Conservation (phyloP, 2,888 invertebrate species). For the Drosophila yooni region DNA sequence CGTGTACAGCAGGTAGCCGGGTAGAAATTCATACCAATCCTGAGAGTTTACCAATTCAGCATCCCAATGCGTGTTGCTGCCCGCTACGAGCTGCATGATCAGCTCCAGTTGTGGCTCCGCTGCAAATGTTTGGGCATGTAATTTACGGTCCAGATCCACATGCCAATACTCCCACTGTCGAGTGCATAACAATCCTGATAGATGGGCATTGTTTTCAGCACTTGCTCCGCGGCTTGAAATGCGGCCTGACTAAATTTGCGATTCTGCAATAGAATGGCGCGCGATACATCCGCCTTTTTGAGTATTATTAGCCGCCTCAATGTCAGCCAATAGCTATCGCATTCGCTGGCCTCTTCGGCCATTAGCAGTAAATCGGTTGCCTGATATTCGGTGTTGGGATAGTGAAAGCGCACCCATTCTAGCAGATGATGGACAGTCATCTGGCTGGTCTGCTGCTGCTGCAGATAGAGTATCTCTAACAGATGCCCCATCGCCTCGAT, state of each 20-base stretch:
- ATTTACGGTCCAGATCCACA: conserved; percentile 91
- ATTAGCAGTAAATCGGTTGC: conserved; percentile 89
- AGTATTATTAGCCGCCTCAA: conserved; percentile 84
- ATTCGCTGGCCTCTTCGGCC: conserved; percentile 87
- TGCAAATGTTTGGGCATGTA: conserved; percentile 89
- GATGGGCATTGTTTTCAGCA: conserved; percentile 92
- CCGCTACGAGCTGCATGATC: conserved; percentile 89
- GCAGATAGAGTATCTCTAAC: conserved; percentile 94
- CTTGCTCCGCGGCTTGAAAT: conserved; percentile 89
- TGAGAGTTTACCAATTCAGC: conserved; percentile 89
- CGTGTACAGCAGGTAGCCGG: conserved; percentile 93
- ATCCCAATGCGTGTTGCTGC: conserved; percentile 91
- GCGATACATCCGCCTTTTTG: too few species aligned
- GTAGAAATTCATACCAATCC: conserved; percentile 95
- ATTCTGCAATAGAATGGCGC: too few species aligned
- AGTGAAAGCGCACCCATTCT: conserved; percentile 94
- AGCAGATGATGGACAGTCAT: conserved; percentile 92
- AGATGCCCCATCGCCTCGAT: conserved; percentile 97
- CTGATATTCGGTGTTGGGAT: conserved; percentile 90
- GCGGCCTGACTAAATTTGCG: too few species aligned
- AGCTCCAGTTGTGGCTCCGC: conserved; percentile 89
- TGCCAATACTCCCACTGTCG: conserved; percentile 95
- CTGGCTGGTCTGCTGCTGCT: conserved; percentile 90
- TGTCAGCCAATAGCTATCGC: conserved; percentile 93
- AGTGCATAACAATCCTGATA: conserved; percentile 91